A percentile compares a stretch with the other conserved stretches of the same genome.
Conservation (phyloP, 2,113 vertebrate genomes). For the Morphnarchus princeps region DNA sequence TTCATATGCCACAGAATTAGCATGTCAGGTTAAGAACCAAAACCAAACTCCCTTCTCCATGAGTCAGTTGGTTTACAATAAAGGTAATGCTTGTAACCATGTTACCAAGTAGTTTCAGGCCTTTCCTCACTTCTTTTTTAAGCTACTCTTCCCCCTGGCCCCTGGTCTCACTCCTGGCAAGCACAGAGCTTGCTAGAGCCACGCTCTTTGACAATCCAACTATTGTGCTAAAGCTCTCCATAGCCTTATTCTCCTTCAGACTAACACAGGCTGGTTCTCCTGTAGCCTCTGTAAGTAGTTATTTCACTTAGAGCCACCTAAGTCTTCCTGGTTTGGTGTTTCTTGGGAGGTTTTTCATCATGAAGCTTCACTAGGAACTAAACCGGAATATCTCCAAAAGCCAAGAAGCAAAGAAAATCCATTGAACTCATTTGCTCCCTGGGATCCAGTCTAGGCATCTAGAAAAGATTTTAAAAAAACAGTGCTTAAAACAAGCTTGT, state of each 20-base stretch:
- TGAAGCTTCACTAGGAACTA: not conserved
- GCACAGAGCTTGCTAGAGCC: not conserved
- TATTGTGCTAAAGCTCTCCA: not conserved
- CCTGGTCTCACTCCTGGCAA: not conserved
- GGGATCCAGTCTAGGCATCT: not conserved
- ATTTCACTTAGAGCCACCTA: not conserved
- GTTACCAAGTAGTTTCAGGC: not conserved
- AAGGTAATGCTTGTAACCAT: not conserved
- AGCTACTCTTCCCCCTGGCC: not conserved
- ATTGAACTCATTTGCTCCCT: not conserved
- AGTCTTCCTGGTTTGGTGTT: not conserved
- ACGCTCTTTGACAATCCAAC: not conserved
- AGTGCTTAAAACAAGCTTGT: not conserved
- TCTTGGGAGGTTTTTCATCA: not conserved
- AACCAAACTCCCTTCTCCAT: not conserved
- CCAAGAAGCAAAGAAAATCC: not conserved
- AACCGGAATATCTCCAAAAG: not conserved
- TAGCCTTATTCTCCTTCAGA: not conserved
- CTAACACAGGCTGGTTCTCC: not conserved
- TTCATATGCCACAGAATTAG: not conserved
- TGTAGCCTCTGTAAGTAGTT: not conserved
- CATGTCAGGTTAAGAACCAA: not conserved
- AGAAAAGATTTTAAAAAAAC: not conserved
- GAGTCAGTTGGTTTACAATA: not conserved
- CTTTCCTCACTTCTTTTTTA: not conserved